Conservation (phyloP, 2,888 invertebrate species). For the Eurois occulta region DNA sequence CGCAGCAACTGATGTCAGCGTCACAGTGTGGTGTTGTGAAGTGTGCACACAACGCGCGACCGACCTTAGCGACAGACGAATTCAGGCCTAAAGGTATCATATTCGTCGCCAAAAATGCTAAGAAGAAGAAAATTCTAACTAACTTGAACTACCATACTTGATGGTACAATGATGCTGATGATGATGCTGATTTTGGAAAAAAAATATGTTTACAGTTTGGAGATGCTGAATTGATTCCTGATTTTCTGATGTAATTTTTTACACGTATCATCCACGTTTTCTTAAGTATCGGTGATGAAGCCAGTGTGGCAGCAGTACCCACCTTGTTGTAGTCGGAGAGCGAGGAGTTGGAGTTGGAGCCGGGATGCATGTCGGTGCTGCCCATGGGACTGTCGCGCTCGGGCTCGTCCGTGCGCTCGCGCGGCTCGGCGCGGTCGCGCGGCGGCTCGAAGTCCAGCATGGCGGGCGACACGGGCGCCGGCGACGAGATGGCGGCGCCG, state of each 20-base stretch:
- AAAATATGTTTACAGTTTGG: no score
- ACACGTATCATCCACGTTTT: not conserved
- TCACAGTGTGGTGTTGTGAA: no score
- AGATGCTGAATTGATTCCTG: no score
- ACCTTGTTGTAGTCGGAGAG: constrained; percentile 85
- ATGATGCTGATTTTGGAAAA: no score
- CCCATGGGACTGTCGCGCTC: constrained; percentile 65
- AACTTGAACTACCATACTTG: not conserved
- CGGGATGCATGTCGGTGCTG: constrained; percentile 69
- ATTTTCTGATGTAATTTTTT: no score
- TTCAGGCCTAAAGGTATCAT: no score
- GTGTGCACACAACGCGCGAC: no score
- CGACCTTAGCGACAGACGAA: no score
- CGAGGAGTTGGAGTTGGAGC: constrained; percentile 73
- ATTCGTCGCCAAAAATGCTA: not conserved
- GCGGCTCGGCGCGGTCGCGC: constrained; percentile 76
- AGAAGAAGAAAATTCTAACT: not conserved
- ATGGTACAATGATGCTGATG: not conserved
- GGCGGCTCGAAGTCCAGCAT: constrained; percentile 94
- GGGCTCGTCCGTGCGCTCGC: constrained; percentile 65
- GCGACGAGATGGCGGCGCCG: constrained; percentile 94
- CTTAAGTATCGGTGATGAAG: not conserved
- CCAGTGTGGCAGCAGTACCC: not conserved
- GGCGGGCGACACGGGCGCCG: constrained; percentile 92
- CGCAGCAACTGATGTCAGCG: no score